phyloP scores from a whole-genome alignment of 2,797 vertebrate genomes.

The Alfaro cultratus region DNA sequence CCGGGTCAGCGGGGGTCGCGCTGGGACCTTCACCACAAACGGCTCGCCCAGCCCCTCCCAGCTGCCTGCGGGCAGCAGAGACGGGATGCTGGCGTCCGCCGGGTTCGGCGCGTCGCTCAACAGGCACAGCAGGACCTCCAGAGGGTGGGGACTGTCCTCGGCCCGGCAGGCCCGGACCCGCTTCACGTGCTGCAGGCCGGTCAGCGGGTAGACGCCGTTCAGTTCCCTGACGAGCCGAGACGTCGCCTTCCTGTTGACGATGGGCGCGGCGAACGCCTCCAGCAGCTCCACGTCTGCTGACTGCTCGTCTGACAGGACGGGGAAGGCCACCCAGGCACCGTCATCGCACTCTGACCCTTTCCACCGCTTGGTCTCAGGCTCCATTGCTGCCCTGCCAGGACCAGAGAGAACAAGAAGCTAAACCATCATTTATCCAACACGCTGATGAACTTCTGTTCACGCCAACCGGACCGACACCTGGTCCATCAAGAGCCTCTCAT shows the following conservation, averaged over 20 bases:
- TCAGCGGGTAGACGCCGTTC: constrained; percentile 74
- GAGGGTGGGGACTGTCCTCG: constrained; percentile 57
- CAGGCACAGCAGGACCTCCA: constrained; percentile 86
- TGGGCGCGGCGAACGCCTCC: constrained; percentile 82
- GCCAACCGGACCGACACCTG: neutral
- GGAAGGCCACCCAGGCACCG: constrained; percentile 73
- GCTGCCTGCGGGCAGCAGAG: constrained; percentile 69
- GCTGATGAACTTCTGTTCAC: too few species aligned
- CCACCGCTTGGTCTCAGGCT: constrained; percentile 78
- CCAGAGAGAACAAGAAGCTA: neutral
- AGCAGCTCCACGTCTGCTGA: constrained; percentile 77
- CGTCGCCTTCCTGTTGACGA: constrained; percentile 84
- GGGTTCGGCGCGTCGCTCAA: constrained; percentile 44
- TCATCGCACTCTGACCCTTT: constrained; percentile 56
- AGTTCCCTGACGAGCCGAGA: constrained; percentile 84
- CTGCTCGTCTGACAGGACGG: constrained; percentile 85
- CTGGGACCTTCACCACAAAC: constrained; percentile 83
- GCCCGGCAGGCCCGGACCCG: constrained; percentile 81
- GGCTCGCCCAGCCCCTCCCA: constrained; percentile 80
- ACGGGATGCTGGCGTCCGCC: constrained; percentile 20
- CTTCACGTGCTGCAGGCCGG: constrained; percentile 83
- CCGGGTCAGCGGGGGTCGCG: constrained; percentile 81
- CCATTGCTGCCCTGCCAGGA: constrained; percentile 70
- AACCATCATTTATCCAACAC: too few species aligned
- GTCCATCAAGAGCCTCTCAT: neutral